Conservation (phyloP, 2,113 vertebrate species). For the Columbina picui region DNA sequence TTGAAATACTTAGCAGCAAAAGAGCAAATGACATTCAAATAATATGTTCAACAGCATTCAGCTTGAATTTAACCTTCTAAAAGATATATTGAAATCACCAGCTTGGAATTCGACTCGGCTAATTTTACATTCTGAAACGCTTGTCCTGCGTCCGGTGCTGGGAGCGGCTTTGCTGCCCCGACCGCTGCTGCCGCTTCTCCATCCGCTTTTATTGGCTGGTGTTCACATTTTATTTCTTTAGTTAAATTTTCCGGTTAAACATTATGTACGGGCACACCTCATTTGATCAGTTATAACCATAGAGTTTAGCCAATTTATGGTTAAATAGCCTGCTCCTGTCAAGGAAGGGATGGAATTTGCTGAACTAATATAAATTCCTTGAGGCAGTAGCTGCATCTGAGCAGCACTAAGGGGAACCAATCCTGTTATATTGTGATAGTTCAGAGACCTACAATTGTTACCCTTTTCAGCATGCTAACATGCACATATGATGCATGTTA, state of each 20-base stretch:
- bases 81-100: neutral
- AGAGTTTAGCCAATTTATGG: slow-evolving; percentile 47
- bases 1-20: neutral
- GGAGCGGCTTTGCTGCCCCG: neutral
- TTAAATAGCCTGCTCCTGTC: neutral
- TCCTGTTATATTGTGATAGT: slow-evolving; percentile 22
- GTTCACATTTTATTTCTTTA: slow-evolving; percentile 47
- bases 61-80: slow-evolving; percentile 17
- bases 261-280: slow-evolving; percentile 18
- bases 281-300: slow-evolving; percentile 41
- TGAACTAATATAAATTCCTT: slow-evolving; percentile 56
- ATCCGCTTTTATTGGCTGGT: neutral
- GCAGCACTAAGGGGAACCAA: slow-evolving; percentile 31
- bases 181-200: neutral
- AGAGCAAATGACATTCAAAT: neutral
- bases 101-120: neutral
- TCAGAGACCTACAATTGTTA: neutral
- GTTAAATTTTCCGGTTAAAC: slow-evolving; percentile 50
- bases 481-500: slow-evolving; percentile 37
- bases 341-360: neutral
- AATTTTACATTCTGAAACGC: neutral
- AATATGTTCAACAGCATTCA: neutral
- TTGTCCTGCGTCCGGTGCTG: neutral
- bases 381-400: neutral
- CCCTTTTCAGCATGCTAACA: slow-evolving; percentile 33